These are phyloP conservation scores for Carlito syrichta DNA, from an alignment of 2,113 vertebrate genomes.

Conservation along the genomic window DNA sequence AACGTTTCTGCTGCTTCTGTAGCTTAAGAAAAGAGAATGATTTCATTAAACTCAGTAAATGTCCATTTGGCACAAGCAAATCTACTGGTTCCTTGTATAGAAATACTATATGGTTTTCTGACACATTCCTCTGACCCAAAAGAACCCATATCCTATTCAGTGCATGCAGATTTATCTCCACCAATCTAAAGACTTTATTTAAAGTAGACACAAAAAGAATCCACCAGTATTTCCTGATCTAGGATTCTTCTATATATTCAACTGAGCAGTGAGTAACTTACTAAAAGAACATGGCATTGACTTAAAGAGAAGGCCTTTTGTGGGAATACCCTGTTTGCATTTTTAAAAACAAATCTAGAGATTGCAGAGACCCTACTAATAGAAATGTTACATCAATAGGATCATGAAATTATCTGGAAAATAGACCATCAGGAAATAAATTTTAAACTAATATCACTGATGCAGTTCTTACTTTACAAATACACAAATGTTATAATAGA, in stretches of 20 bases:
- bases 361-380: not conserved
- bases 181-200: not conserved
- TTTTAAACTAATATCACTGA: not conserved
- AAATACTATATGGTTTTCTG: conserved; percentile 73
- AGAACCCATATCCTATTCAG: not conserved
- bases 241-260: not conserved
- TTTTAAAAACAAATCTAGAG: conserved; percentile 29
- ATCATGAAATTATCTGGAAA: conserved; percentile 27
- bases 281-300: not conserved
- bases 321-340: not conserved
- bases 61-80: conserved; percentile 83
- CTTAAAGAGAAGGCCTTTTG: not conserved
- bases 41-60: conserved; percentile 77
- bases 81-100: conserved; percentile 72
- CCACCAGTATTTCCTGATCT: not conserved
- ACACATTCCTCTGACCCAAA: conserved; percentile 46
- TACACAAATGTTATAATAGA: not conserved
- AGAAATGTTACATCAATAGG: not conserved
- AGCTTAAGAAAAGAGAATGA: conserved; percentile 90
- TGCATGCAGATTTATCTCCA: conserved; percentile 16
- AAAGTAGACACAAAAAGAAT: not conserved
- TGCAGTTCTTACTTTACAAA: not conserved
- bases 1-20: conserved; percentile 89
- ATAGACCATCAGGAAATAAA: conserved; percentile 27
- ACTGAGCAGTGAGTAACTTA: not conserved